Conservation (phyloP, 1,140 invertebrate species). For the Penaeus vannamei region DNA sequence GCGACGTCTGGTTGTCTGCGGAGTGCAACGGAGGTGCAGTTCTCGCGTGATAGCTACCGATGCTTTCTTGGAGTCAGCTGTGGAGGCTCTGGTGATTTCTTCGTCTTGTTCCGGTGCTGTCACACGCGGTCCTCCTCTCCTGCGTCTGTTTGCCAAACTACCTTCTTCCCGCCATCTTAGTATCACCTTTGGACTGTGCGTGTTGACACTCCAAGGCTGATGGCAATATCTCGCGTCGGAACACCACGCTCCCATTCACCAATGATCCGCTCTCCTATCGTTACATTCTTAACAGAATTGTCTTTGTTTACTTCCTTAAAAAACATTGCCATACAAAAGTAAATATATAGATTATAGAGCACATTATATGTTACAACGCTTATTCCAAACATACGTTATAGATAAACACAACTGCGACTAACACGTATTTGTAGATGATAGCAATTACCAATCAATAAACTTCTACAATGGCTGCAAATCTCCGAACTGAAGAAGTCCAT, state of each 20-base stretch:
- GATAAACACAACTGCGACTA: background rate
- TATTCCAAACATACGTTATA: background rate
- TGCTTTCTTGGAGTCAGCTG: background rate
- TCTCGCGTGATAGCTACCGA: background rate
- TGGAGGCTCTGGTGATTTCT: background rate
- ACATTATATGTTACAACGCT: background rate
- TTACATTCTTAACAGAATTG: conserved; percentile 1
- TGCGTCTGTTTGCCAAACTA: background rate
- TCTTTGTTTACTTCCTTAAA: background rate
- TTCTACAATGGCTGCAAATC: background rate
- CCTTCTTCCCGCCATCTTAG: background rate
- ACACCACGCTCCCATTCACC: background rate
- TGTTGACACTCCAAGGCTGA: background rate
- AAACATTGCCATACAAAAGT: background rate
- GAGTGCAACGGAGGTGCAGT: background rate
- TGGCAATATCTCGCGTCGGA: background rate
- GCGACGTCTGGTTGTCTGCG: background rate
- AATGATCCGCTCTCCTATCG: background rate
- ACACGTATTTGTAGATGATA: background rate
- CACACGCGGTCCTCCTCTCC: background rate
- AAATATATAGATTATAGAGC: background rate
- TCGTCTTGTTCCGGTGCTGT: background rate
- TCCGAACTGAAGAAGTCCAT: background rate
- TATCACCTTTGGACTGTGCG: background rate
- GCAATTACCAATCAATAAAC: background rate